A percentile compares a stretch with the other conserved stretches of the same genome.
These are phyloP conservation scores for Leucophora obtusa DNA, from an alignment of 2,888 invertebrate species.

Conservation along the genomic window DNA sequence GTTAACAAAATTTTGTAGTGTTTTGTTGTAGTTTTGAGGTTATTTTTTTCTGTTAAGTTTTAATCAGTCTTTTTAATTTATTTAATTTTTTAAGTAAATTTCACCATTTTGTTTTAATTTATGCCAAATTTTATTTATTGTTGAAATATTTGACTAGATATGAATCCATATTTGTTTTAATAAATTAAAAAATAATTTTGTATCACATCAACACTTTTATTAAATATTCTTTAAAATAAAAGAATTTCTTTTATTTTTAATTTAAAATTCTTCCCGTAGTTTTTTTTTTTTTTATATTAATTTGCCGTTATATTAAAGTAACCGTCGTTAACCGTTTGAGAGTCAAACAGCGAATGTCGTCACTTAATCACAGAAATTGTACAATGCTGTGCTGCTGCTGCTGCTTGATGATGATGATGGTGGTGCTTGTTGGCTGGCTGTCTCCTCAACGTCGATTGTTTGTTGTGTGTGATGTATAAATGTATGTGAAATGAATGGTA, in stretches of 20 bases:
- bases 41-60: slow-evolving; percentile 62
- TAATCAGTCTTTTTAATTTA: slow-evolving; percentile 71
- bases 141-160: slow-evolving; percentile 73
- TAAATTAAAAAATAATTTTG: slow-evolving; percentile 38
- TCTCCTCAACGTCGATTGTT: slow-evolving; percentile 34
- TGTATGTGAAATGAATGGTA: background rate
- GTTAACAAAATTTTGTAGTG: slow-evolving; percentile 70
- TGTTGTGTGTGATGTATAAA: slow-evolving; percentile 56
- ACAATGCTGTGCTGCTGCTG: slow-evolving; percentile 62
- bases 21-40: slow-evolving; percentile 56
- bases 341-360: slow-evolving; percentile 76
- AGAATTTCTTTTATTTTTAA: slow-evolving; percentile 54
- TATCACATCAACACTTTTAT: slow-evolving; percentile 60
- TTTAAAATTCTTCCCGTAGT: slow-evolving; percentile 52
- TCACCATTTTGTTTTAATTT: slow-evolving; percentile 62
- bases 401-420: slow-evolving; percentile 59
- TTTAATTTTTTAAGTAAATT: slow-evolving; percentile 61
- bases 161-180: slow-evolving; percentile 63
- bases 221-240: slow-evolving; percentile 22
- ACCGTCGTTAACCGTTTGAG: slow-evolving; percentile 76
- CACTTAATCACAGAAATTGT: slow-evolving; percentile 66
- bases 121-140: slow-evolving; percentile 53
- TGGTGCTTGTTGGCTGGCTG: slow-evolving; percentile 52
- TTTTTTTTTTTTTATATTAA: slow-evolving; percentile 42
- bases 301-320: slow-evolving; percentile 57